phyloP scores from a whole-genome alignment of 2,797 vertebrate genomes.

The Sebastes reedi region DNA sequence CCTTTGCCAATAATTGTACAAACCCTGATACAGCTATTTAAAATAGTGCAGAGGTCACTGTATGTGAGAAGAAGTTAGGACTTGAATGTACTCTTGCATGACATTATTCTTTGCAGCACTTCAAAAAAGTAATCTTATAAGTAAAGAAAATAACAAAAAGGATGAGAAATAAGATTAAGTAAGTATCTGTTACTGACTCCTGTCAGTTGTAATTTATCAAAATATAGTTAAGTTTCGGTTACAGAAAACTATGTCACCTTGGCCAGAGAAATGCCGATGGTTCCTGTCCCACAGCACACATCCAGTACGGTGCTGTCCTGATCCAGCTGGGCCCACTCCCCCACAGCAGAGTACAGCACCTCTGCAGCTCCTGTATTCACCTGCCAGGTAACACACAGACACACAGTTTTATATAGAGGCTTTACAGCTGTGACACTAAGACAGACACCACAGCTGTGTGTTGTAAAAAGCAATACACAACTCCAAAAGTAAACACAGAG shows the following conservation, averaged over 20 bases:
- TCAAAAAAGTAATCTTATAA: background rate
- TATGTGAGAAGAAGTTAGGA: background rate
- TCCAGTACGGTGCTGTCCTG: conserved; percentile 90
- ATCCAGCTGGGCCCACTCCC: conserved; percentile 92
- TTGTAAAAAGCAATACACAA: background rate
- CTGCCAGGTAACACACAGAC: conserved; percentile 64
- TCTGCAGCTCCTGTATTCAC: conserved; percentile 95
- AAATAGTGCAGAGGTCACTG: background rate
- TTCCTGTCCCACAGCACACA: conserved; percentile 96
- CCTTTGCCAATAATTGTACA: background rate
- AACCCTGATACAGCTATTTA: background rate
- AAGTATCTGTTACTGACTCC: background rate
- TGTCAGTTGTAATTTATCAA: background rate
- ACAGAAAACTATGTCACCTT: conserved; percentile 76
- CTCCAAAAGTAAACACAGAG: background rate
- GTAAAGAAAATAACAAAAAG: background rate
- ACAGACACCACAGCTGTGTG: background rate
- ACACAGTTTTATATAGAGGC: background rate
- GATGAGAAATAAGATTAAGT: background rate
- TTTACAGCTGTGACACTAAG: background rate
- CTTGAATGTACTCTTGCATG: background rate
- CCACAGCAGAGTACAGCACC: conserved; percentile 90
- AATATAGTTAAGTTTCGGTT: background rate
- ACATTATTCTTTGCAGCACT: background rate
- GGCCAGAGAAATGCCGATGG: conserved; percentile 95